These are phyloP conservation scores for Mobula birostris DNA, from an alignment of 2,113 vertebrate genomes.

Conservation along the genomic window DNA sequence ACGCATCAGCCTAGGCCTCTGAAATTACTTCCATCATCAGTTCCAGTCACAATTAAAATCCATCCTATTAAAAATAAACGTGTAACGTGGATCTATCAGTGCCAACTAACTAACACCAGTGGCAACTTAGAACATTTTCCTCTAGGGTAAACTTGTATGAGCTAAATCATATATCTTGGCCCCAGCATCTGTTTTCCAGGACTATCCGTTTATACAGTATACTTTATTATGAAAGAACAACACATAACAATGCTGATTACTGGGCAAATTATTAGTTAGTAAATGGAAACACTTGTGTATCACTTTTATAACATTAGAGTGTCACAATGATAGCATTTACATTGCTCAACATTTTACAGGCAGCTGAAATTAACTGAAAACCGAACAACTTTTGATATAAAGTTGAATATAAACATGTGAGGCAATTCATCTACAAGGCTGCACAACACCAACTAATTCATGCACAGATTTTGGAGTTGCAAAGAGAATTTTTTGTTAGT, in stretches of 20 bases:
- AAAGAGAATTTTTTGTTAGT: slow-evolving; percentile 40
- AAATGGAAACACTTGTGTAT: neutral
- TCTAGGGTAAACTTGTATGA: too few relatives aligned
- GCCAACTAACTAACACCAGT: too few relatives aligned
- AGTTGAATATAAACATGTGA: neutral
- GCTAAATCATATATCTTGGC: too few relatives aligned
- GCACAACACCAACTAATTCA: slow-evolving; percentile 41
- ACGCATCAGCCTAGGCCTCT: too few relatives aligned
- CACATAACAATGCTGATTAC: neutral
- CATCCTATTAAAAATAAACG: too few relatives aligned
- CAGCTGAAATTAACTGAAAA: neutral
- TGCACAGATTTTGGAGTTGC: slow-evolving; percentile 45
- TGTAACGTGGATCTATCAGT: too few relatives aligned
- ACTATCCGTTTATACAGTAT: neutral
- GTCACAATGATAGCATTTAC: neutral
- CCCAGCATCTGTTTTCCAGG: too few relatives aligned
- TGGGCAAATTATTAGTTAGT: neutral
- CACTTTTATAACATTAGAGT: neutral
- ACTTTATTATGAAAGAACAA: neutral
- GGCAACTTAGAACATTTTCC: too few relatives aligned
- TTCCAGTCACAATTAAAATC: too few relatives aligned
- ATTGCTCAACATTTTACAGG: neutral
- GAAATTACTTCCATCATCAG: too few relatives aligned
- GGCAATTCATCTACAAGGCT: neutral
- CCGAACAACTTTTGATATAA: neutral